A percentile compares a stretch with the other conserved stretches of the same genome.
Conservation (phyloP, 2,113 vertebrate species). For the Dascyllus trimaculatus region DNA sequence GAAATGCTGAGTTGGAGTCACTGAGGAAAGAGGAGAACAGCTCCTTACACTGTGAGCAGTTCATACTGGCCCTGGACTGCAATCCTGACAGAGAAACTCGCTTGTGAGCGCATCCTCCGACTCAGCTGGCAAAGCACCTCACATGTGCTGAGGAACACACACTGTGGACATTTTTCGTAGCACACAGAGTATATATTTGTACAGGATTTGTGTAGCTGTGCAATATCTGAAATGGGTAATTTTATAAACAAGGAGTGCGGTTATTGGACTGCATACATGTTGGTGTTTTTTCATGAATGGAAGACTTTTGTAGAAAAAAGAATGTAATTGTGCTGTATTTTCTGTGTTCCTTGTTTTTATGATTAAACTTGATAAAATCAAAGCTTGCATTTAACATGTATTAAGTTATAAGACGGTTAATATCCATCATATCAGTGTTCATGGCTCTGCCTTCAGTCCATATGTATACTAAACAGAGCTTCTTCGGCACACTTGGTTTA, state of each 20-base stretch:
- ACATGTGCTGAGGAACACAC: constrained; percentile 26
- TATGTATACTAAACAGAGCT: too few relatives aligned
- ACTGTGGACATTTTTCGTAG: constrained; percentile 53
- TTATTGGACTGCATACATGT: constrained; percentile 44
- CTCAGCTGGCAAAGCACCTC: neutral
- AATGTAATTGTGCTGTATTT: constrained; percentile 52
- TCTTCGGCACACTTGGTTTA: too few relatives aligned
- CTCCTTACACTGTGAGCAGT: constrained; percentile 76
- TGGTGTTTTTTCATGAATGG: constrained; percentile 54
- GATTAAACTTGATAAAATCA: constrained; percentile 43
- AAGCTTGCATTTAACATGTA: neutral
- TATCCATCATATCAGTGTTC: neutral
- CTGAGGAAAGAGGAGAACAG: constrained; percentile 83
- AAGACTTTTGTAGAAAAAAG: constrained; percentile 51
- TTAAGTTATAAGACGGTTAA: neutral
- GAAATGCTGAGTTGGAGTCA: constrained; percentile 74
- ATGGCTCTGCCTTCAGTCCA: neutral
- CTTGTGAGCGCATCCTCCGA: constrained; percentile 79
- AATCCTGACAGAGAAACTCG: constrained; percentile 88
- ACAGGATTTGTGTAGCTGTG: constrained; percentile 51
- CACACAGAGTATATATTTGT: constrained; percentile 66
- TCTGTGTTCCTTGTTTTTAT: constrained; percentile 51
- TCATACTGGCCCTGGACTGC: constrained; percentile 80
- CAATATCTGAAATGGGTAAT: constrained; percentile 48
- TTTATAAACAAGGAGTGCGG: constrained; percentile 36